These are phyloP conservation scores for Oedothorax gibbosus DNA, from an alignment of 1,140 invertebrate species.

Conservation along the genomic window DNA sequence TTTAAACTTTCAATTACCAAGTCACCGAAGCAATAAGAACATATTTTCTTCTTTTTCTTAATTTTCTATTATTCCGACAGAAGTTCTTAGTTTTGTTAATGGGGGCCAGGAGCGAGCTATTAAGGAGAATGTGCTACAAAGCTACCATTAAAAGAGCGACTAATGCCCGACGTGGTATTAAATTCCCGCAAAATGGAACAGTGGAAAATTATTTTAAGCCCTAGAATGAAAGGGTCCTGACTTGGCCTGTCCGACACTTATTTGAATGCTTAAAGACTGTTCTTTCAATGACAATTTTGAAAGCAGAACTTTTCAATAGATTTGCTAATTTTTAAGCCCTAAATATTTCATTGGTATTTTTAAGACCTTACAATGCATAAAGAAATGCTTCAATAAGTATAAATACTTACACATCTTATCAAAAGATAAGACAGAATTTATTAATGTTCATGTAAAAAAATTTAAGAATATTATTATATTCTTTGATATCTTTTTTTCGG, in stretches of 20 bases:
- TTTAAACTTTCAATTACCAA: constrained; percentile 54
- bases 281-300: too few relatives aligned
- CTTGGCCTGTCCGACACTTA: constrained; percentile 16
- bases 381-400: too few relatives aligned
- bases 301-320: too few relatives aligned
- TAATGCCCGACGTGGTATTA: constrained; percentile 43
- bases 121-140: constrained; percentile 37
- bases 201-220: constrained; percentile 46
- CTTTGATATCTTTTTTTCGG: too few relatives aligned
- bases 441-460: too few relatives aligned
- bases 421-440: too few relatives aligned
- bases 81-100: constrained; percentile 53
- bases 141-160: constrained; percentile 29
- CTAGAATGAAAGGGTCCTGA: constrained; percentile 39
- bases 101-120: constrained; percentile 12
- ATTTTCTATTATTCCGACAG: constrained; percentile 34
- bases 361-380: too few relatives aligned
- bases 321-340: too few relatives aligned
- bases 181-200: constrained; percentile 41
- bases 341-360: too few relatives aligned
- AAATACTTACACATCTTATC: too few relatives aligned
- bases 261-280: constrained; percentile 24
- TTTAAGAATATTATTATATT: too few relatives aligned
- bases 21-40: constrained; percentile 41
- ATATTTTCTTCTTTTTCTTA: constrained; percentile 10